Evolutionary conservation across 35 echinoderm and acorn worm genomes (phyloP), one percentile per base, ranked within the genome.

Genomic region (Ptychodera flava): DNA sequence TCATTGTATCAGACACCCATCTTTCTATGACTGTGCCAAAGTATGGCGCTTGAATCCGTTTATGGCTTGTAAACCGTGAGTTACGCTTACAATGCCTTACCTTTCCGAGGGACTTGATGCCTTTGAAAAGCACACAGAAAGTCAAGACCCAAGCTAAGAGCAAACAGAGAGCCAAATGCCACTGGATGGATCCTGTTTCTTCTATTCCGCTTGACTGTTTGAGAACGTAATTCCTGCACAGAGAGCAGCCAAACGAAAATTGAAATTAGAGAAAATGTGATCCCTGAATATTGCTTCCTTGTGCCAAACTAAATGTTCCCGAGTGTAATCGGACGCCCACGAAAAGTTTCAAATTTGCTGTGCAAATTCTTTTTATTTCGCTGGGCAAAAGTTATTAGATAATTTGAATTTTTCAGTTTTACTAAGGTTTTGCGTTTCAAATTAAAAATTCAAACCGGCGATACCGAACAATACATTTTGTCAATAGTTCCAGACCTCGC

Each of bases 331-430:
- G 28, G 31, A 30, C 28, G 28, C n/a, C 84, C 76, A 76, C 76
- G 53, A 86, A 45, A 77, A n/a, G 36, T n/a, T 15, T 77, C 15
- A 15, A 77, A 91, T 89, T 85, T 87, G 93, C 94, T 97, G 79
- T 83, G 85, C 93, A 35, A 90, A 97, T 80, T 97, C 94, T 79
- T n/a, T n/a, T n/a, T n/a, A n/a, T n/a, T n/a, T n/a, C n/a, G n/a
- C n/a, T n/a, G n/a, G n/a, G n/a, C n/a, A n/a, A n/a, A n/a, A n/a
- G n/a, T n/a, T n/a, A n/a, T n/a, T n/a, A n/a, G n/a, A n/a, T n/a
- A n/a, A n/a, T n/a, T n/a, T n/a, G n/a, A n/a, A n/a, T n/a, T n/a
- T n/a, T n/a, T n/a, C n/a, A n/a, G n/a, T n/a, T n/a, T n/a, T n/a
- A n/a, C n/a, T n/a, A n/a, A n/a, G n/a, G n/a, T n/a, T n/a, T n/a